Base-by-base conservation (phyloP, 1,140 invertebrate species). In the Acyrthosiphon pisum region DNA sequence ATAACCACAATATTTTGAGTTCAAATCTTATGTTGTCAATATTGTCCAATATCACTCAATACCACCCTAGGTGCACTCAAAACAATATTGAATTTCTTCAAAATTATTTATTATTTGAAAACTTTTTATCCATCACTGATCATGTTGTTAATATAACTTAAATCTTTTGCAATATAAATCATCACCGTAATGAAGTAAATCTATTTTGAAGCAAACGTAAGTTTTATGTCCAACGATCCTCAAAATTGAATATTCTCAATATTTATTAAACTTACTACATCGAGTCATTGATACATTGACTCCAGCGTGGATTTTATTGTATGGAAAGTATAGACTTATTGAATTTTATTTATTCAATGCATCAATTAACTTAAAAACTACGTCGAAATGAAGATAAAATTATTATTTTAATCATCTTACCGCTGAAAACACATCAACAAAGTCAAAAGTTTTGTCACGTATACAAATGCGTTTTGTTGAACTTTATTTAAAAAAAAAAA, bases 91-190 rank as follows among this genome's bases (percentile, higher is more conserved):
- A 76, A 76, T 76, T 76, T 76, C 60, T 76, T n/a, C 14, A 30
- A n/a, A 76, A 76, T n/a, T n/a, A 76, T 76, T 76, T 76, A 76
- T 76, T 76, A n/a, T 76, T 76, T 18, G 60, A 76, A 68, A 76
- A 76, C 60, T 76, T 76, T 68, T 76, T 35, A 76, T n/a, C 30
- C 18, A n/a, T 76, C 14, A 20, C 60, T 35, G 60, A n/a, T 76
- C 60, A n/a, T 76, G n/a, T n/a, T n/a, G 30, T 76, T 76, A 76
- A 76, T 76, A 76, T 14, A 76, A 76, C n/a, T 76, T 76, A 76
- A 76, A 76, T 11, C 30, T 76, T 76, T 76, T 6, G 14, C 14
- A 76, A 76, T 76, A 76, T 76, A 76, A 76, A 18, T 18, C n/a
- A n/a, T 76, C n/a, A n/a, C 60, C 30, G 30, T n/a, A 20, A n/a